These are phyloP conservation scores for Thomomys bottae DNA, from an alignment of 2,113 vertebrate genomes.

Conservation along the genomic window DNA sequence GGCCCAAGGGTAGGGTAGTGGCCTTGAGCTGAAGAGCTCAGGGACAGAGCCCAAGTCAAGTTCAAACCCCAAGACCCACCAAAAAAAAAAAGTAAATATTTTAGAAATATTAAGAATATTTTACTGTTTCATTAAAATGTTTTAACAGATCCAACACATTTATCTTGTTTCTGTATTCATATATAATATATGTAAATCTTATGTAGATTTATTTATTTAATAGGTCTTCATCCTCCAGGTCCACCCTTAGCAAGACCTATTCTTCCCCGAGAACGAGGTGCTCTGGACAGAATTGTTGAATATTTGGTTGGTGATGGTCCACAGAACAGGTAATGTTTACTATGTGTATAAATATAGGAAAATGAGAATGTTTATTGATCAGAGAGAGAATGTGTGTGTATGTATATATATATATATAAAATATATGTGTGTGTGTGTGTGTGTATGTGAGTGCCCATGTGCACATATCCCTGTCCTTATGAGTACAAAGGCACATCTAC, in stretches of 20 bases:
- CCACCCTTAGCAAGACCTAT: constrained; percentile 96
- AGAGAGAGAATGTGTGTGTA: fast-evolving
- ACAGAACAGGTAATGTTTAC: constrained; percentile 93
- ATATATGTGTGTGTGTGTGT: no score
- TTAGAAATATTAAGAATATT: constrained; percentile 49
- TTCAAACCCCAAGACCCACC: no score
- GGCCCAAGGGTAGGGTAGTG: no score
- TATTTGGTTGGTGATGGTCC: constrained; percentile 98
- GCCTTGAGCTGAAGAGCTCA: no score
- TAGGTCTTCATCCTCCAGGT: constrained; percentile 97
- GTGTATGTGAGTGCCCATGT: no score
- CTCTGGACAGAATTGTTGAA: constrained; percentile 96
- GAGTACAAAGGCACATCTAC: no score
- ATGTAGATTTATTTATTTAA: constrained; percentile 47
- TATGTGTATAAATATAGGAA: constrained; percentile 51
- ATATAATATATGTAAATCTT: constrained; percentile 45
- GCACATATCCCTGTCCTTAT: no score
- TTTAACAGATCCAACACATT: constrained; percentile 29
- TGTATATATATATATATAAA: neutral
- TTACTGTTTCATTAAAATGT: constrained; percentile 48
- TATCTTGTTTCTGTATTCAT: neutral
- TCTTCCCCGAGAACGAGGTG: constrained; percentile 94
- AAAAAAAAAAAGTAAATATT: constrained; percentile 54
- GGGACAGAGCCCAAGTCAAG: no score
- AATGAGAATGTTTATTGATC: neutral